These are phyloP conservation scores for Blastobasis adustella DNA, from an alignment of 2,888 invertebrate species.

Conservation along the genomic window DNA sequence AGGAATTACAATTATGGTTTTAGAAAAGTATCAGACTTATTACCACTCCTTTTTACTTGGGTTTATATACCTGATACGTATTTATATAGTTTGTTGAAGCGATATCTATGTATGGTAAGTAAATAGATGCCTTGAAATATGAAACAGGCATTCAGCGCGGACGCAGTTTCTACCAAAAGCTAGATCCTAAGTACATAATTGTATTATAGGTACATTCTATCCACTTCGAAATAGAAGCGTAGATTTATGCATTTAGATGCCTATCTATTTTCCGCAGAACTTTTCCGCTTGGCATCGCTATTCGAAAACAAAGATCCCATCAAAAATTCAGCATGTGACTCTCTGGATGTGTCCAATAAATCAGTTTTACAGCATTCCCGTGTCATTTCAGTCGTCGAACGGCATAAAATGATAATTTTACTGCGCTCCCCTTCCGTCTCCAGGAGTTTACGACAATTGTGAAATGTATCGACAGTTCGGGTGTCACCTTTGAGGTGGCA, in stretches of 20 bases:
- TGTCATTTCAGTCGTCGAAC: constrained; percentile 74
- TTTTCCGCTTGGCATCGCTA: constrained; percentile 27
- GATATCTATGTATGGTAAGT: too few species aligned
- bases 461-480: constrained; percentile 74
- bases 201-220: too few species aligned
- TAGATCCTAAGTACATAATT: too few species aligned
- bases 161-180: too few species aligned
- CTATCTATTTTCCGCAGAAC: neutral
- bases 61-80: too few species aligned
- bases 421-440: constrained; percentile 71
- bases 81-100: too few species aligned
- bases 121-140: too few species aligned
- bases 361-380: constrained; percentile 74
- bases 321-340: constrained; percentile 71
- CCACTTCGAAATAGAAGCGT: too few species aligned
- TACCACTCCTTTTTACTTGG: too few species aligned
- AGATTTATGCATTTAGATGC: neutral
- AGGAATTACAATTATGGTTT: too few species aligned
- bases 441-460: constrained; percentile 72
- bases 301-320: constrained; percentile 65
- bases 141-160: too few species aligned
- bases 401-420: constrained; percentile 75
- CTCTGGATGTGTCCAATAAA: constrained; percentile 69
- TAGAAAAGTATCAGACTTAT: too few species aligned
- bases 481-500: constrained; percentile 63